Base-by-base conservation (phyloP, 2,113 vertebrate species). In the Euleptes europaea region DNA sequence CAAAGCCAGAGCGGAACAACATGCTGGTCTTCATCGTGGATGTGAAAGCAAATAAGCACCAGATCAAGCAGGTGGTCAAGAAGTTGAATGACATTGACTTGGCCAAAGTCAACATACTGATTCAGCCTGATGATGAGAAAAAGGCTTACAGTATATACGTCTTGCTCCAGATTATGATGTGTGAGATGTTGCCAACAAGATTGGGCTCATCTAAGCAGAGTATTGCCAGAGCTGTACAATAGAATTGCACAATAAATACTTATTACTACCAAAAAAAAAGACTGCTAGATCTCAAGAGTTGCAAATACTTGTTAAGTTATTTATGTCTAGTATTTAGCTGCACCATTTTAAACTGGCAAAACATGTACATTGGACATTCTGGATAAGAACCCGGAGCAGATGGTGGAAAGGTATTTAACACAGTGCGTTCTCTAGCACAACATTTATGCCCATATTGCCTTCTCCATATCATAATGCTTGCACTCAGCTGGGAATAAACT, bases 151-250 rank as follows among this genome's bases (percentile, higher is more conserved):
- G n/a, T n/a, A n/a, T n/a, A 98, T 99, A 66, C 97, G 98, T 78
- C 96, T 99, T 33, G 98, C 99, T 92, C 99, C 99, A 9, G 99
- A 99, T 92, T 99, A 99, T 0, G 99, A 99, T 94, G 98, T 98
- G 0, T 95, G 99, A 94, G 99, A 99, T 96, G 99, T 99, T 94
- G 99, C 99, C 84, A 99, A 99, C 97, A 99, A 99, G 96, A 98
- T 99, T 92, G 97, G 97, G 33, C 1, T 49, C 49, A 49, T 49
- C 49, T 49, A 49, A 49, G 49, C 49, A 49, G 49, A 49, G 12
- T 49, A 49, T 49, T 49, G 49, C 49, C 49, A 49, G 49, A 49
- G 49, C 49, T 13, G 49, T 12, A 49, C 49, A 49, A 49, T 49
- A 49, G 49, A 49, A 13, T 49, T 49, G 49, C 49, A 9, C 49